These are phyloP conservation scores for Terrapene triunguis DNA, from an alignment of 2,113 vertebrate genomes.

Conservation along the genomic window DNA sequence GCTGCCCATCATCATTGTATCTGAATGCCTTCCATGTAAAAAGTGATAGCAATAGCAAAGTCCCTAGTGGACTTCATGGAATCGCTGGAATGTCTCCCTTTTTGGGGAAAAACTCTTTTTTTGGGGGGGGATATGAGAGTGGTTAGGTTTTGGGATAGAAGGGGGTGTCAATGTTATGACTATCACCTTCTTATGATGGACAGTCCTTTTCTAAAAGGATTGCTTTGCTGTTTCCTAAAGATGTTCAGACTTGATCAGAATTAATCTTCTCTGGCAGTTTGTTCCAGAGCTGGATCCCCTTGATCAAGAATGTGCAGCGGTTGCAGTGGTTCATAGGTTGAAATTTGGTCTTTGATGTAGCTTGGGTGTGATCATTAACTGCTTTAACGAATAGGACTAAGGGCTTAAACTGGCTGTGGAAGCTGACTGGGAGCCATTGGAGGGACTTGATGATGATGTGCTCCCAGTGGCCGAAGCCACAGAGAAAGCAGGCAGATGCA, in stretches of 20 bases:
- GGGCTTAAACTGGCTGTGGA: too few species aligned
- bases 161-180: slow-evolving; percentile 1
- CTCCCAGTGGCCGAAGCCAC: too few species aligned
- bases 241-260: background rate
- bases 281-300: background rate
- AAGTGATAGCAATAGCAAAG: too few species aligned
- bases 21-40: too few species aligned
- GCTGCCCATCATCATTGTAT: background rate
- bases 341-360: too few species aligned
- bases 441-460: too few species aligned
- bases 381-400: too few species aligned
- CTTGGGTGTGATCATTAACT: too few species aligned
- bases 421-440: too few species aligned
- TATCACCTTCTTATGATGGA: slow-evolving; percentile 15
- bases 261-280: slow-evolving; percentile 6
- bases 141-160: slow-evolving; percentile 18
- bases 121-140: background rate
- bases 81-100: slow-evolving; percentile 23
- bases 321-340: too few species aligned
- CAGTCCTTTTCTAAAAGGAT: slow-evolving; percentile 5
- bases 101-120: slow-evolving; percentile 34
- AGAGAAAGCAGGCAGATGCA: too few species aligned
- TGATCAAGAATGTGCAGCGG: background rate
- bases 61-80: background rate
- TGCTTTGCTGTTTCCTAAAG: background rate